Evolutionary conservation across 2,888 invertebrate species (phyloP).

Genomic region (Rhyacophila evoluta): DNA sequence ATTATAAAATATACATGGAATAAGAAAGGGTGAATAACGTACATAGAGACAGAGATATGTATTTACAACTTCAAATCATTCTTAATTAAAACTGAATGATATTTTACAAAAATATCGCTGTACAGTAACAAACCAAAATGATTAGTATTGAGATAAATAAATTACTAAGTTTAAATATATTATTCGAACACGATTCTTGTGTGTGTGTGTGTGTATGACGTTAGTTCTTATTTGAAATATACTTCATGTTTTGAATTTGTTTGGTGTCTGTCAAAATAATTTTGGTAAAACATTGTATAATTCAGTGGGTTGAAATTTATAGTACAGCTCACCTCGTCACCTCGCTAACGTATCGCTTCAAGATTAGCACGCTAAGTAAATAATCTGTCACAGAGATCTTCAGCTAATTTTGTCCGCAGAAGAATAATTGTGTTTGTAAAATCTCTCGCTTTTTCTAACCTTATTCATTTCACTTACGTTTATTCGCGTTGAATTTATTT

Average conservation of each 20-base stretch:
- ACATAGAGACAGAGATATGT: no score
- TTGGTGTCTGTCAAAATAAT: conserved; percentile 25
- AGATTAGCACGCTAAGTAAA: background rate
- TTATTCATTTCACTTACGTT: background rate
- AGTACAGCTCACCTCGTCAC: conserved; percentile 45
- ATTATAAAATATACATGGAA: no score
- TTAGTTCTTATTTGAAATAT: background rate
- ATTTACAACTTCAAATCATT: no score
- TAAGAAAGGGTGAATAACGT: no score
- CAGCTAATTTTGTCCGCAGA: background rate
- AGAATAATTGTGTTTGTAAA: background rate
- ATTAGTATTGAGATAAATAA: no score
- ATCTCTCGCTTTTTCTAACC: background rate
- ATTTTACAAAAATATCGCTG: no score
- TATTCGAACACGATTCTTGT: no score
- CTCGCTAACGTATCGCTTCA: conserved; percentile 34
- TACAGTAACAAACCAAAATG: no score
- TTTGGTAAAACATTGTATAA: conserved; percentile 28
- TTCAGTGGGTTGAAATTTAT: conserved; percentile 42
- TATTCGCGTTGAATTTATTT: background rate
- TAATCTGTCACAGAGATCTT: background rate
- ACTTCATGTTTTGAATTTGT: background rate
- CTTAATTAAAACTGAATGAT: no score
- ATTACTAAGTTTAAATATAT: no score
- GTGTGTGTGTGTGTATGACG: no score